Base-by-base conservation (phyloP, 2,113 vertebrate species). In the Ivindomyrus marchei region DNA sequence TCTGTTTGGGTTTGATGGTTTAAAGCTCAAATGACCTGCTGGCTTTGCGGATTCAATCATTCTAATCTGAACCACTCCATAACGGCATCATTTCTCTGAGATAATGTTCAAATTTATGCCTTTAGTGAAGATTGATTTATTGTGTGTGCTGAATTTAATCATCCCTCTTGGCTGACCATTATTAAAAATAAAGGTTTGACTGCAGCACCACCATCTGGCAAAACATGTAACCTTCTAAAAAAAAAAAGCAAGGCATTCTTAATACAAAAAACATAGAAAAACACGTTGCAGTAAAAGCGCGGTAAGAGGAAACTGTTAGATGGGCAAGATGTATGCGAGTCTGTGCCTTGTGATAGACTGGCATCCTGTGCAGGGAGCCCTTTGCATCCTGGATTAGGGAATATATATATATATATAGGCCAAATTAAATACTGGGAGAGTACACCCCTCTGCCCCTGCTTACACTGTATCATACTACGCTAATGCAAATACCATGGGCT, bases 171-270 rank as follows among this genome's bases (percentile, higher is more conserved):
- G 83, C 62, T 31, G n/a, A 27, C 62, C 62, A n/a, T 85, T 58
- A 62, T 62, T 62, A n/a, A 15, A n/a, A n/a, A 62, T 58, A 88
- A 42, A 45, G 87, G 31, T 56, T 66, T 88, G 87, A 39, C 17
- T 88, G 39, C 53, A 50, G 87, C 56, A 92, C 91, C 92, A 92
- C 92, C 94, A 92, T 92, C 24, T 84, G 94, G 93, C 8, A 0
- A 0, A 0, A 10, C 2, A 19, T 1, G 3, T 92, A 0, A 83
- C n/a, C 83, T 90, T 39, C 77, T 88, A 15, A 15, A 52, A 52
- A 47, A 46, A 11, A 13, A 46, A 70, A 31, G 3, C n/a, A 31
- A 31, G 62, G 62, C 27, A 70, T 66, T 27, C 39, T 8, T 84
- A 84, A 24, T 39, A 45, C 17, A 84, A 84, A 84, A 85, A 21